phyloP scores from a whole-genome alignment of 2,113 vertebrate species.

The Budorcas taxicolor region DNA sequence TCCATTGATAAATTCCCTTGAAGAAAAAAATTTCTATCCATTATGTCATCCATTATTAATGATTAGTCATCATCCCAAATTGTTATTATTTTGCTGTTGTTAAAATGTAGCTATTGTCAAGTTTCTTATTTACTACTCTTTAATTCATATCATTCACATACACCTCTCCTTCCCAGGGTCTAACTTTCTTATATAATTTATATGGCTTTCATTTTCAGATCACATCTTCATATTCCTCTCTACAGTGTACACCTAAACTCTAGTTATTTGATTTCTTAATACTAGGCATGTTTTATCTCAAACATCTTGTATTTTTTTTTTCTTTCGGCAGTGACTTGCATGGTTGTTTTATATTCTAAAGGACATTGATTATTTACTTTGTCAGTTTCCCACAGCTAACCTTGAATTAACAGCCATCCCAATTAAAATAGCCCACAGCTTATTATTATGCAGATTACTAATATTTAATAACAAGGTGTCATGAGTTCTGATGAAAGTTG shows the following conservation, averaged over 20 bases:
- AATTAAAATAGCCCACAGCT: background rate
- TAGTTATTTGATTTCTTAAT: background rate
- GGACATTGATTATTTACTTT: background rate
- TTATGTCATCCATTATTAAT: background rate
- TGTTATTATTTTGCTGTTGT: background rate
- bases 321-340: background rate
- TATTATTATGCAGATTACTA: background rate
- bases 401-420: background rate
- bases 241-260: background rate
- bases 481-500: background rate
- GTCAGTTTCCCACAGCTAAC: background rate
- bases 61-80: background rate
- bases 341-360: background rate
- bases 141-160: background rate
- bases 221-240: background rate
- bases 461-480: background rate
- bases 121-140: background rate
- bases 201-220: background rate
- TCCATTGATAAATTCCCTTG: background rate
- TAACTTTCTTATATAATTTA: background rate
- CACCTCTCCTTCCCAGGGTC: background rate
- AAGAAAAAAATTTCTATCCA: background rate
- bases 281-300: background rate
- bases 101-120: background rate
- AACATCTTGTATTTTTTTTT: background rate